phyloP scores from a whole-genome alignment of 2,797 vertebrate species.

The Muscicapa striata region DNA sequence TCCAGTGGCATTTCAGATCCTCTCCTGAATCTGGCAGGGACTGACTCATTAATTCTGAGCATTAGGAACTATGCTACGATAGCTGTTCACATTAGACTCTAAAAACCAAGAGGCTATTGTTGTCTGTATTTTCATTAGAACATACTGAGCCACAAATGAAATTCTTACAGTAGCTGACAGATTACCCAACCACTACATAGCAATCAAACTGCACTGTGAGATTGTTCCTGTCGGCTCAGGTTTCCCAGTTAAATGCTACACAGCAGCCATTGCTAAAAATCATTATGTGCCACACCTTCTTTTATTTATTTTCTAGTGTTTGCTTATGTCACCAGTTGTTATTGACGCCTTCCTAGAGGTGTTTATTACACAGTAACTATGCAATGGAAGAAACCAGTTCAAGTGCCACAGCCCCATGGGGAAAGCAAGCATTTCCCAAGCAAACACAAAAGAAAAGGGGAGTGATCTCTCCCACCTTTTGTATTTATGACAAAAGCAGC shows the following conservation, averaged over 20 bases:
- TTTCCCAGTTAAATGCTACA: slow-evolving; percentile 36
- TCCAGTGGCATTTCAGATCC: neutral
- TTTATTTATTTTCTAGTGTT: neutral
- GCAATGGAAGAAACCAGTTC: neutral
- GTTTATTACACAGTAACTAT: neutral
- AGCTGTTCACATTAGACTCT: neutral
- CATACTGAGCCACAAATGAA: slow-evolving; percentile 55
- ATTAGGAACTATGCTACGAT: neutral
- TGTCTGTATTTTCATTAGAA: slow-evolving; percentile 40
- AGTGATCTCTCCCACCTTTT: neutral
- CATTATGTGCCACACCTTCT: slow-evolving; percentile 4
- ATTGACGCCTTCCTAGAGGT: neutral
- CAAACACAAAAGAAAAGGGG: neutral
- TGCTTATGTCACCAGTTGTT: neutral
- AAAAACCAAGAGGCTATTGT: neutral
- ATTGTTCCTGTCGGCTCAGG: neutral
- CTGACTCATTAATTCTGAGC: neutral
- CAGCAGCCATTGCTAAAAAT: slow-evolving; percentile 40
- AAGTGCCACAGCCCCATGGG: accelerated
- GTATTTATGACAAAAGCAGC: neutral
- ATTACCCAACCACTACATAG: slow-evolving; percentile 50
- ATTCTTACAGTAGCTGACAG: slow-evolving; percentile 54
- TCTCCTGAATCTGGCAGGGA: neutral
- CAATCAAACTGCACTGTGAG: neutral
- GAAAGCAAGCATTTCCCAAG: neutral